These are phyloP conservation scores for Drosophila atripex DNA, from an alignment of 2,888 invertebrate species.

Conservation along the genomic window DNA sequence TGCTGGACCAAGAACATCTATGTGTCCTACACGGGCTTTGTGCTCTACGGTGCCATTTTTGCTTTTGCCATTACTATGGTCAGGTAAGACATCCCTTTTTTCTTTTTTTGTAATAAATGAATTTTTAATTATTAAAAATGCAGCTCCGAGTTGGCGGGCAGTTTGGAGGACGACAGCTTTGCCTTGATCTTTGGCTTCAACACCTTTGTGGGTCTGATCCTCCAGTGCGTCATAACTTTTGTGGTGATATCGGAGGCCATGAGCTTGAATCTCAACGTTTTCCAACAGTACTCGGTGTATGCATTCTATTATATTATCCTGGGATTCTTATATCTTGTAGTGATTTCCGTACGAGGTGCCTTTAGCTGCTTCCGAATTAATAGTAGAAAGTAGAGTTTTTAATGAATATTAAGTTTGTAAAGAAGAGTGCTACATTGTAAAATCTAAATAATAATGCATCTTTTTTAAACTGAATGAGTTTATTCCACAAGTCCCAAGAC, in stretches of 20 bases:
- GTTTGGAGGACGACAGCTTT: slow-evolving; percentile 92
- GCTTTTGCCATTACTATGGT: slow-evolving; percentile 86
- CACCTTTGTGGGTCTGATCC: slow-evolving; percentile 90
- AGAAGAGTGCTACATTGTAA: no score
- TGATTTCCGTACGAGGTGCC: slow-evolving; percentile 19
- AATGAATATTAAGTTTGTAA: background rate
- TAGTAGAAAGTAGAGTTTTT: background rate
- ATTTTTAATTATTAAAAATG: background rate
- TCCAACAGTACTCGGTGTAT: slow-evolving; percentile 80
- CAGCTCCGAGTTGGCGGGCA: slow-evolving; percentile 93
- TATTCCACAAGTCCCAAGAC: background rate
- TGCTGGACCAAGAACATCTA: slow-evolving; percentile 86
- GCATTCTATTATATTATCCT: slow-evolving; percentile 80
- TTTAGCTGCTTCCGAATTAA: background rate
- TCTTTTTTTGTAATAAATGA: background rate
- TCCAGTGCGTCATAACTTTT: slow-evolving; percentile 91
- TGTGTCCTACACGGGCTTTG: slow-evolving; percentile 90
- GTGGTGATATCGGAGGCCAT: slow-evolving; percentile 77
- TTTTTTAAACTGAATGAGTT: background rate
- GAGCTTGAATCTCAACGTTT: slow-evolving; percentile 69
- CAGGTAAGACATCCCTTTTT: slow-evolving; percentile 60
- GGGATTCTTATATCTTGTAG: slow-evolving; percentile 74
- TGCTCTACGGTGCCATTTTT: slow-evolving; percentile 90
- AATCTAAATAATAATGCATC: background rate
- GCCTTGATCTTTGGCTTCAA: slow-evolving; percentile 96